A percentile compares a stretch with the other conserved stretches of the same genome.
Evolutionary conservation across 1,140 invertebrate genomes (phyloP).

Genomic region (Papilio aristodemus): DNA sequence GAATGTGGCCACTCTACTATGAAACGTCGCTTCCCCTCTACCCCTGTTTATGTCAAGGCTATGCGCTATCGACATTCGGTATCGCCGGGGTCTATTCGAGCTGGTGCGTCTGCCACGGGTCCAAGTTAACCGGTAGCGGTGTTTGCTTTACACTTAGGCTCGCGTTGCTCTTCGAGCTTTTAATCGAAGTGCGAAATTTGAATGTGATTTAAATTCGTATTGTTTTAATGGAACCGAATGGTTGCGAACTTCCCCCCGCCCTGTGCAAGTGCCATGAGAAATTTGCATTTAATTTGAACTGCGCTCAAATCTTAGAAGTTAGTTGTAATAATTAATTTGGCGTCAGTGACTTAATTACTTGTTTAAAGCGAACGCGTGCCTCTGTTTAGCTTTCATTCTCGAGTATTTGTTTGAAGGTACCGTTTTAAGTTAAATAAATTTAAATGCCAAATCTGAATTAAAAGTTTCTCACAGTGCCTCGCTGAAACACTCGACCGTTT

Average conservation of each 20-base stretch:
- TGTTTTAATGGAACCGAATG: conserved; percentile 69
- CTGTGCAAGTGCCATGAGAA: conserved; percentile 52
- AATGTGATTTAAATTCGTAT: conserved; percentile 77
- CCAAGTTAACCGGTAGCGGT: conserved; percentile 65
- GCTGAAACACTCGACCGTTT: conserved; percentile 15
- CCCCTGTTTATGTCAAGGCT: conserved; percentile 36
- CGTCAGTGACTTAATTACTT: conserved; percentile 34
- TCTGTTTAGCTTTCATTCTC: conserved; percentile 32
- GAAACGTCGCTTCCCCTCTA: conserved; percentile 44
- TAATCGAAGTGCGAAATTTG: conserved; percentile 77
- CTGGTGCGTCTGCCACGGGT: conserved; percentile 55
- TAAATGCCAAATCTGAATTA: conserved; percentile 30
- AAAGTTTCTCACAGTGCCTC: background rate
- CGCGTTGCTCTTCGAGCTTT: conserved; percentile 69
- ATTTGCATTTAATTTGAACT: conserved; percentile 69
- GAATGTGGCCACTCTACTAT: conserved; percentile 53
- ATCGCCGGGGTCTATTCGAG: conserved; percentile 44
- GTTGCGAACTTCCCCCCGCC: conserved; percentile 48
- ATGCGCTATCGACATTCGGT: conserved; percentile 34
- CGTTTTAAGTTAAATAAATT: conserved; percentile 30
- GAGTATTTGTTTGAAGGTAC: conserved; percentile 28
- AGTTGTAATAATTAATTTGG: conserved; percentile 48
- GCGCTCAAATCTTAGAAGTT: conserved; percentile 51
- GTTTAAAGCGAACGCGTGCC: conserved; percentile 32
- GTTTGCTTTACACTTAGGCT: conserved; percentile 74